Base-by-base conservation (phyloP, 1,140 invertebrate genomes). In the Cepaea nemoralis region DNA sequence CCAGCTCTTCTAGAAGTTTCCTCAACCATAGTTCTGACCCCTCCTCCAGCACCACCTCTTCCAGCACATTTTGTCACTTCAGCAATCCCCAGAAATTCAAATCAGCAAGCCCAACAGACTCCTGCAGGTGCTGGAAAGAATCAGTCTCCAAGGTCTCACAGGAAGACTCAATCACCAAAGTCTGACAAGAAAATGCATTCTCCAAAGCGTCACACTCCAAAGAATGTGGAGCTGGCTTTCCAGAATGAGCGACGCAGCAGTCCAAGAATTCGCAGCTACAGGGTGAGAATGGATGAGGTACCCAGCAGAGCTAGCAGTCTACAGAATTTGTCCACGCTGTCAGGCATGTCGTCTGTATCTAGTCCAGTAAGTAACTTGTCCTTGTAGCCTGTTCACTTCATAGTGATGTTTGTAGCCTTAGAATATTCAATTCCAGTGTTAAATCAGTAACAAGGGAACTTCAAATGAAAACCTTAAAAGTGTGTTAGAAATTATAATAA, bases 41-140 rank as follows among this genome's bases (percentile, higher is more conserved):
- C 45, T 27, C 77, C 50, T 50, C 81, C 35, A 74, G 16, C 67
- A 14, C 77, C 75, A 31, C 81, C 55, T 3, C 50, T 59, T 37
- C 71, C 75, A 63, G 6, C 40, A 12, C 1, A 48, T 45, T 33
- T 48, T 24, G n/a, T 70, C 69, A 70, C 35, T 3, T 40, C 69
- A n/a, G 8, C 22, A 70, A 3, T 42, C 1, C 69, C 37, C 33
- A 6, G 3, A 31, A 1, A 6, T 3, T 63, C 27, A 19, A 19
- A 14, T 22, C 5, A 55, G 50, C 16, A 55, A 55, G 50, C 22
- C n/a, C 50, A 55, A 14, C 5, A 55, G 22, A 55, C 50, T 10
- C 22, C 1, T 19, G 19, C 22, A 8, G n/a, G 22, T 55, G 8
- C 19, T 5, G 19, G 8, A 14, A 55, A 3, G 8, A 55, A 55